Evolutionary conservation across 1,140 invertebrate genomes (phyloP).

Genomic region (Daktulosphaira vitifoliae): DNA sequence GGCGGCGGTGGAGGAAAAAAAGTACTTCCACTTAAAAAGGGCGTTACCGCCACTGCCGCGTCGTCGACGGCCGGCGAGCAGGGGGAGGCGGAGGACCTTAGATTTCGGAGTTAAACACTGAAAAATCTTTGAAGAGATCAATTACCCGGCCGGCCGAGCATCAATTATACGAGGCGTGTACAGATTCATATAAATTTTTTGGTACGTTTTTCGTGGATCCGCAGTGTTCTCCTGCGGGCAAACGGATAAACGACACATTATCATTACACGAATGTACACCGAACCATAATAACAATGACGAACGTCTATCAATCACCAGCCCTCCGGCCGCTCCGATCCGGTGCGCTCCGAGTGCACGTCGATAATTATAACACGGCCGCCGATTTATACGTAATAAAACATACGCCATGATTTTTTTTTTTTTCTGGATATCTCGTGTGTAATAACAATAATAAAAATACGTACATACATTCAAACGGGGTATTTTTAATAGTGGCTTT

Average conservation of each 20-base stretch:
- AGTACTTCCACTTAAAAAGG: too few relatives aligned
- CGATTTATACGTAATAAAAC: constrained; percentile 16
- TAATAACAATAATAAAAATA: too few relatives aligned
- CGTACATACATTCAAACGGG: not conserved
- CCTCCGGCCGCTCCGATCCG: constrained; percentile 17
- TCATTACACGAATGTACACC: constrained; percentile 9
- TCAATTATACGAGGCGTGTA: constrained; percentile 20
- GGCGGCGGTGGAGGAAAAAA: too few relatives aligned
- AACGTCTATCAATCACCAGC: constrained; percentile 32
- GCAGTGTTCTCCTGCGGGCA: constrained; percentile 1
- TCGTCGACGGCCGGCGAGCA: too few relatives aligned
- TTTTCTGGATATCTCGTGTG: constrained; percentile 18
- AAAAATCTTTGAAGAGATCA: constrained; percentile 9
- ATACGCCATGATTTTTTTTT: not conserved
- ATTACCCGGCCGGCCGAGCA: not conserved
- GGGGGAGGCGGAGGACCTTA: too few relatives aligned
- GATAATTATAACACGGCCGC: constrained; percentile 28
- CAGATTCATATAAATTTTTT: constrained; percentile 4
- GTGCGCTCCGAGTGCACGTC: constrained; percentile 11
- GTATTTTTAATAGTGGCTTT: constrained; percentile 25
- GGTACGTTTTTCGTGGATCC: constrained; percentile 9
- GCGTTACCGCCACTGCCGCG: too few relatives aligned
- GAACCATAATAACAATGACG: constrained; percentile 27
- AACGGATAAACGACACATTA: constrained; percentile 30
- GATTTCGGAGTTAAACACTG: not conserved